Percentiles rank a stretch among this genome's conserved stretches.
These are phyloP conservation scores for Pseudoips prasinana DNA, from an alignment of 2,888 invertebrate species.

Conservation along the genomic window DNA sequence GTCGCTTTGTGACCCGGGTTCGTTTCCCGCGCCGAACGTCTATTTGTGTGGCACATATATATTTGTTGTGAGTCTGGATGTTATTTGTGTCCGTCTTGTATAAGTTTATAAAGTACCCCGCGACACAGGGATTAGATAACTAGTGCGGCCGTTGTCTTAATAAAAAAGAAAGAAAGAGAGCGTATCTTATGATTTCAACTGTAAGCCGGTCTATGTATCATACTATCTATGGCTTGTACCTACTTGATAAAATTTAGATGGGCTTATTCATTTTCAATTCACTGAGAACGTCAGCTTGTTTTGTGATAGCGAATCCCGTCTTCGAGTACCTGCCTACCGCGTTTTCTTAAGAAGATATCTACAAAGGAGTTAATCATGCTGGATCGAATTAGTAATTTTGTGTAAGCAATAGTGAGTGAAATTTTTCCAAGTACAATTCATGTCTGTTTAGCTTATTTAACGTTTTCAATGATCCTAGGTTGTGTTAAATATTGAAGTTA, in stretches of 20 bases:
- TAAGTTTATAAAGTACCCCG: no score
- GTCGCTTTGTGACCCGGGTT: no score
- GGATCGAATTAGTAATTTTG: conserved; percentile 27
- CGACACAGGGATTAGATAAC: no score
- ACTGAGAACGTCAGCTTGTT: conserved; percentile 33
- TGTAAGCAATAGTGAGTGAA: conserved; percentile 21
- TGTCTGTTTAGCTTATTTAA: conserved; percentile 23
- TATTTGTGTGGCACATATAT: no score
- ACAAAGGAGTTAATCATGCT: conserved; percentile 20
- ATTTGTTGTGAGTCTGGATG: no score
- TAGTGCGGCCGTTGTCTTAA: no score
- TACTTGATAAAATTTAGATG: conserved; percentile 37
- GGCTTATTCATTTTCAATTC: conserved; percentile 40
- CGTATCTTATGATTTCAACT: no score
- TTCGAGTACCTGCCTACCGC: conserved; percentile 11
- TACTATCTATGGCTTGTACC: conserved; percentile 42
- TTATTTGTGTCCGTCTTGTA: no score
- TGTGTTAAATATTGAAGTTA: conserved; percentile 28
- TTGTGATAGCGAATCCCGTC: conserved; percentile 26
- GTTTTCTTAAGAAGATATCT: conserved; percentile 23
- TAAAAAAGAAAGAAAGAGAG: no score
- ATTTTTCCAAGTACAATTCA: conserved; percentile 25
- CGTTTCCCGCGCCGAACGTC: no score
- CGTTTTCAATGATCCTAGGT: conserved; percentile 16
- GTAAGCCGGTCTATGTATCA: no score